Percentiles rank a stretch among this genome's conserved stretches.
Evolutionary conservation across 2,797 vertebrate species (phyloP).

Genomic region (Percopsis omiscomaycus): DNA sequence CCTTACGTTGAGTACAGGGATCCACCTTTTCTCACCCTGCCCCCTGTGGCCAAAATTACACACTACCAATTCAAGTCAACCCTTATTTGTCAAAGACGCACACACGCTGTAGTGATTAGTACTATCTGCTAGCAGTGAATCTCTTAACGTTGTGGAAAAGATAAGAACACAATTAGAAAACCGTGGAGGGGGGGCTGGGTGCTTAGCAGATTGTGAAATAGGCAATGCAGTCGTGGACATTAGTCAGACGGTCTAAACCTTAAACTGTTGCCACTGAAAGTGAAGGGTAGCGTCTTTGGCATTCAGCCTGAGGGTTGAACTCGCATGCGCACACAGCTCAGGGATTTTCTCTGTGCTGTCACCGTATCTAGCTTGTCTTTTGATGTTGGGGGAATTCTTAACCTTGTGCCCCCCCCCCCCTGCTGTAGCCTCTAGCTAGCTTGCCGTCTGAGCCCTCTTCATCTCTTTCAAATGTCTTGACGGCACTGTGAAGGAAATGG

Average conservation of each 20-base stretch:
- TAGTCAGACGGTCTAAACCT: background rate
- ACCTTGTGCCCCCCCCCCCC: background rate
- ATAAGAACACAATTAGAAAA: no score
- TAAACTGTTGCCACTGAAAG: background rate
- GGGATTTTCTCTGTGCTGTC: constrained; percentile 7
- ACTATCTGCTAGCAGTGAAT: no score
- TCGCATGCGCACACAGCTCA: background rate
- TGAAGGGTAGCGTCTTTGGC: background rate
- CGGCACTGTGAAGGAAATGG: constrained; percentile 18
- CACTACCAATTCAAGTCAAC: no score
- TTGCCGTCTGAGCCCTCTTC: constrained; percentile 11
- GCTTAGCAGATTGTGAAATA: no score
- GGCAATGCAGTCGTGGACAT: no score
- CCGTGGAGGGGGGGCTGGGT: no score
- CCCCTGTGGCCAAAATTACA: no score
- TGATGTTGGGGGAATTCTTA: constrained; percentile 8
- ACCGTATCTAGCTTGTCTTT: constrained; percentile 9
- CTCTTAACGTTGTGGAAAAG: no score
- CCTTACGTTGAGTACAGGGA: no score
- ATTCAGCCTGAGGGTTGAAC: background rate
- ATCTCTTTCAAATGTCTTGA: constrained; percentile 7
- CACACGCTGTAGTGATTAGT: no score
- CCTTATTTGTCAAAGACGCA: no score
- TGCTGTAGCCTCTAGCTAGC: background rate
- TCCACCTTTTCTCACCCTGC: no score